Percentiles rank a stretch among this genome's conserved stretches.
Evolutionary conservation across 2,797 vertebrate species (phyloP).

Genomic region (Pantherophis alleghaniensis): DNA sequence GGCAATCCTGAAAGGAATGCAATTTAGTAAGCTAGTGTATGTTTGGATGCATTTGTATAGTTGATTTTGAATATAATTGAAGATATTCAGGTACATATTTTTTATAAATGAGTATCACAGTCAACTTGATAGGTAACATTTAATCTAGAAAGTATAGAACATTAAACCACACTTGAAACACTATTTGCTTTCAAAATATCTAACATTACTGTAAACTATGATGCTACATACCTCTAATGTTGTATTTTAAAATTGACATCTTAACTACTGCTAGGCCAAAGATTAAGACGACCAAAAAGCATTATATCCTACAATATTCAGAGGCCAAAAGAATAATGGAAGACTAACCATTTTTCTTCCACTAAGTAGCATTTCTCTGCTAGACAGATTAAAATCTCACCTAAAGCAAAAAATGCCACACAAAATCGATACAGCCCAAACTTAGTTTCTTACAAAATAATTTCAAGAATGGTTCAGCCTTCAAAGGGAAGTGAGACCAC

Average conservation of each 20-base stretch:
- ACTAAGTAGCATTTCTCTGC: background rate
- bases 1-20: conserved; percentile 23
- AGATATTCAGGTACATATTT: conserved; percentile 36
- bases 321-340: background rate
- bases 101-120: conserved; percentile 56
- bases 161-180: conserved; percentile 43
- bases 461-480: background rate
- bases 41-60: background rate
- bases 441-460: background rate
- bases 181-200: conserved; percentile 51
- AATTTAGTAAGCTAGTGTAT: conserved; percentile 35
- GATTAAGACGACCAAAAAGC: background rate
- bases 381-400: background rate
- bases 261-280: background rate
- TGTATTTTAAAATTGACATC: background rate
- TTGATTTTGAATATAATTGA: conserved; percentile 30
- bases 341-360: background rate
- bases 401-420: background rate
- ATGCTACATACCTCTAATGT: background rate
- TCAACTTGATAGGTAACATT: conserved; percentile 64
- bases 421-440: conserved; percentile 19
- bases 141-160: conserved; percentile 63
- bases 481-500: background rate
- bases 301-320: background rate
- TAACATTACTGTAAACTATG: conserved; percentile 21